Percentiles rank a stretch among this genome's conserved stretches.
Evolutionary conservation across 2,113 vertebrate genomes (phyloP).

Genomic region (Crotophaga sulcirostris): DNA sequence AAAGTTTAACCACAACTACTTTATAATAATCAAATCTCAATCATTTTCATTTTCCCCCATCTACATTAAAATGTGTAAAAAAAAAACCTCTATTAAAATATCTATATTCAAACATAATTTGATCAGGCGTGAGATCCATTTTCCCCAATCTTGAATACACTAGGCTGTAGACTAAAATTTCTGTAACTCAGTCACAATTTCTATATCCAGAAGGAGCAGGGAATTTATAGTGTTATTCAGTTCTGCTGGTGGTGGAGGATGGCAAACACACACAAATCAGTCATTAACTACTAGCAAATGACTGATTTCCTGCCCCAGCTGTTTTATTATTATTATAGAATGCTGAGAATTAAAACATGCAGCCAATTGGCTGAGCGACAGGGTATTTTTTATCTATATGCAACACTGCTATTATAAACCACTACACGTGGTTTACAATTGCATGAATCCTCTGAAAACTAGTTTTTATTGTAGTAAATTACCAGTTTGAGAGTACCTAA

Average conservation of each 20-base stretch:
- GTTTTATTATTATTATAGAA: conserved; percentile 65
- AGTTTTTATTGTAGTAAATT: conserved; percentile 69
- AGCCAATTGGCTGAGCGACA: conserved; percentile 57
- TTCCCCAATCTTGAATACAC: background rate
- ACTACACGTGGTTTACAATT: conserved; percentile 62
- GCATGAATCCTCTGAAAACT: conserved; percentile 65
- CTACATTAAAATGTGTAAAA: background rate
- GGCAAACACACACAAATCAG: conserved; percentile 50
- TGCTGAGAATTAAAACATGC: conserved; percentile 35
- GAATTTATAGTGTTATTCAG: conserved; percentile 38
- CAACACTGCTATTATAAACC: conserved; percentile 69
- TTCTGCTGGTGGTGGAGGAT: conserved; percentile 37
- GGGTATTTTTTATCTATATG: conserved; percentile 65
- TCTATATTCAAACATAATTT: background rate
- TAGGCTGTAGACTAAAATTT: background rate
- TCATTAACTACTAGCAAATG: conserved; percentile 65
- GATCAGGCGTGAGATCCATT: background rate
- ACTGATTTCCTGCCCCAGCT: conserved; percentile 72
- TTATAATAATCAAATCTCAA: background rate
- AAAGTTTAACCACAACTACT: background rate
- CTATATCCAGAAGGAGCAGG: background rate
- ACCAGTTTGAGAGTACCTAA: conserved; percentile 70
- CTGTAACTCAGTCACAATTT: background rate
- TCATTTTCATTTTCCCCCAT: background rate
- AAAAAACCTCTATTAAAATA: background rate